Evolutionary conservation across 2,797 vertebrate species (phyloP).

Genomic region (Platalea minor): DNA sequence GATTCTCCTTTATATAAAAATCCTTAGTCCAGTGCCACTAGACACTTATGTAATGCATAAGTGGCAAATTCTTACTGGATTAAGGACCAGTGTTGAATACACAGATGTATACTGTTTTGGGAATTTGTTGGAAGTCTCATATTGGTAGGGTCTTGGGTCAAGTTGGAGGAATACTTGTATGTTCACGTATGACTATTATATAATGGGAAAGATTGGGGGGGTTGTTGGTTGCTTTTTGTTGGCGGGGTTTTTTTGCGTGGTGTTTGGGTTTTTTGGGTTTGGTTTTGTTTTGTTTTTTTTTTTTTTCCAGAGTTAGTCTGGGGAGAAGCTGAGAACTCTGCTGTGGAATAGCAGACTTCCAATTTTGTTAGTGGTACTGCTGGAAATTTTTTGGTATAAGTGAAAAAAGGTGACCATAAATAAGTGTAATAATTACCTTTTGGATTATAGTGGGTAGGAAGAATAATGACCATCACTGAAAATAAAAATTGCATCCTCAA

Average conservation of each 20-base stretch:
- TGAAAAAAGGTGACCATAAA: background rate
- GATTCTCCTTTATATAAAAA: accelerated
- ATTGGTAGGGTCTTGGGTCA: background rate
- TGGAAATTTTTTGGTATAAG: background rate
- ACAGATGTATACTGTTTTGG: background rate
- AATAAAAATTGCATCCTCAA: background rate
- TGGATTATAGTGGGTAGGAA: background rate
- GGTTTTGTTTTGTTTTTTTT: too few relatives aligned
- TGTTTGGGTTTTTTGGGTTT: background rate
- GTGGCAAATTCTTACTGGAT: background rate
- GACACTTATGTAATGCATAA: background rate
- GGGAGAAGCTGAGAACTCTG: background rate
- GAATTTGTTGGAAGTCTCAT: background rate
- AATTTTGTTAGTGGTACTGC: background rate
- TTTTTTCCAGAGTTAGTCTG: background rate
- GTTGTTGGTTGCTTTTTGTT: background rate
- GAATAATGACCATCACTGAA: background rate
- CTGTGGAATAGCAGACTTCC: background rate
- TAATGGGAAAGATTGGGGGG: background rate
- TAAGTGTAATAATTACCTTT: background rate
- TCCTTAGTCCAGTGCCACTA: background rate
- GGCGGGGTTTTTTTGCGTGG: too few relatives aligned
- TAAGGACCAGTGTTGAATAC: background rate
- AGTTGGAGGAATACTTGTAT: background rate
- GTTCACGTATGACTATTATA: background rate